Base-by-base conservation (phyloP, 2,888 invertebrate species). In the Chalcosyrphus nemorum region DNA sequence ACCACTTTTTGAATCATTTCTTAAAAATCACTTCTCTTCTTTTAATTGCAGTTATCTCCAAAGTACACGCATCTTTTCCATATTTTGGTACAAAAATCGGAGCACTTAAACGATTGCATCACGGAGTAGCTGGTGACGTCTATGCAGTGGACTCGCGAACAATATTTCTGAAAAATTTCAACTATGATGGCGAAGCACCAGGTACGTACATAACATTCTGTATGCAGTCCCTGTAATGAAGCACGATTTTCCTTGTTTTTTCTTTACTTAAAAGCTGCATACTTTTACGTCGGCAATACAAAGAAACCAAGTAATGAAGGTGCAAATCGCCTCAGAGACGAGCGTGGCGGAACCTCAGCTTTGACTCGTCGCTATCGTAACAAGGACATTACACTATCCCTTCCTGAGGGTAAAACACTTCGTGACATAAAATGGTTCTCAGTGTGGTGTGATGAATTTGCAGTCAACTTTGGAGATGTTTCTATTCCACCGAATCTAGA, bases 401-500 rank as follows among this genome's bases (percentile, higher is more conserved):
- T 98, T 87, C 98, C 98, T 0, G 97, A 97, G 87, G 97, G 97
- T 54, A 95, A 96, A 90, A 96, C 96, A 29, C 92, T 98, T 80
- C 93, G 94, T 88, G 96, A 96, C 91, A 93, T 97, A 90, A 94
- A 94, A 90, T 97, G 97, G 96, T 95, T 98, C 92, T 95, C 96
- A 9, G 95, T 98, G 38, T 98, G 97, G 96, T 98, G 97, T 91
- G 96, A 97, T 89, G 97, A 97, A 90, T 97, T 95, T 89, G 93
- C 95, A 72, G 97, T 97, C 43, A 97, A 97, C 92, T 98, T 98
- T 90, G 98, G 97, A 15, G 97, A 97, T 89, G 95, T 97, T 78
- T 93, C 93, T 88, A 95, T 98, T 88, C 95, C 97, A 0, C 93
- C 93, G 80, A 94, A 93, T 87, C 93, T 97, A 90, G 96, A 96